These are phyloP conservation scores for Drosophila neocordata DNA, from an alignment of 1,140 invertebrate genomes.

Conservation along the genomic window DNA sequence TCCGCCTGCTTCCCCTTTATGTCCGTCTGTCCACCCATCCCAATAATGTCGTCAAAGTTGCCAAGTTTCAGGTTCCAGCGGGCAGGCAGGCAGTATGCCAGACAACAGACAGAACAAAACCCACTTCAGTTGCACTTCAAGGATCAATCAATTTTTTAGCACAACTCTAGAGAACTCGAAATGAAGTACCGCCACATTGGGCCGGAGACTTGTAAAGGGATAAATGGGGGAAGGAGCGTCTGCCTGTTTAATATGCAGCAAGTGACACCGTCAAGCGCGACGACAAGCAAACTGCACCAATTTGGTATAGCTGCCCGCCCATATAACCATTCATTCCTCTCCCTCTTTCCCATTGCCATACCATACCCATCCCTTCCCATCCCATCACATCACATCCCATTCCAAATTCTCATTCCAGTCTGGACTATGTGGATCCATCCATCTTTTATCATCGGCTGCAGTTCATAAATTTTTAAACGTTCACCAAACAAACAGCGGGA, in stretches of 20 bases:
- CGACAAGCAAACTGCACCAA: constrained; percentile 69
- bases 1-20: not conserved
- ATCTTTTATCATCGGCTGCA: constrained; percentile 67
- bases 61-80: constrained; percentile 12
- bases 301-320: constrained; percentile 38
- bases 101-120: not conserved
- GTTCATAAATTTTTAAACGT: constrained; percentile 77
- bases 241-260: constrained; percentile 73
- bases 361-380: not conserved
- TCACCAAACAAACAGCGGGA: constrained; percentile 62
- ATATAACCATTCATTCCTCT: constrained; percentile 16
- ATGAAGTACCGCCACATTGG: constrained; percentile 60
- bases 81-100: not conserved
- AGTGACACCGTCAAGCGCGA: constrained; percentile 67
- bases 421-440: constrained; percentile 40
- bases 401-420: constrained; percentile 1
- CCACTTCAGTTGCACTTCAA: constrained; percentile 45
- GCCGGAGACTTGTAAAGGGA: not conserved
- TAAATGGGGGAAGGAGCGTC: not conserved
- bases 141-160: constrained; percentile 80
- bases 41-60: constrained; percentile 69
- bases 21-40: not conserved
- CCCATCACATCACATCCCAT: not conserved
- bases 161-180: constrained; percentile 38
- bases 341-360: no score